Evolutionary conservation across 2,888 invertebrate species (phyloP), one percentile per base, ranked within the genome.

Genomic region (Platerodrilus igneus): DNA sequence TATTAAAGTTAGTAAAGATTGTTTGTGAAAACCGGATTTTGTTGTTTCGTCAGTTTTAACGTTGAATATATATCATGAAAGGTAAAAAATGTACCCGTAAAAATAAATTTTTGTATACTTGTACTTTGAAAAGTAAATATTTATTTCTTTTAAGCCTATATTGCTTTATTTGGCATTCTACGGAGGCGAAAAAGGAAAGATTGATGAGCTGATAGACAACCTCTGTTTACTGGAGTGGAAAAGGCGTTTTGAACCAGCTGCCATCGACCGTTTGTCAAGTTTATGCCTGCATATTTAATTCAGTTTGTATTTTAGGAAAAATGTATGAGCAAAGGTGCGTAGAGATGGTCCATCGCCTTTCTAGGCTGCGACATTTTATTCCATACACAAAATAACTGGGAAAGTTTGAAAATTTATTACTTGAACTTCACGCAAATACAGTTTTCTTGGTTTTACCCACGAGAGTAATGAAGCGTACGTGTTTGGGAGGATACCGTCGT

Each of bases 241-340:
- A 37, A 21, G 35, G 27, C 32, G 20, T 29, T 13, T 21, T 40
- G 35, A 43, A 42, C 40, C 22, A 42, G 37, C 36, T 42, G 42
- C 42, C 45, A 45, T 48, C 37, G 45, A 41, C 43, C 40, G 30
- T 40, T 37, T 30, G 37, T 30, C 31, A 41, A 42, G 42, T 45
- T 48, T 46, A 33, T 25, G 33, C 38, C 22, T 41, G 43, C 40
- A 48, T 41, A 46, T 41, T 44, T 41, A 46, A 48, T 48, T 48
- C 46, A 48, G 43, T 48, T 43, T 43, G 44, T 46, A 45, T 48
- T 48, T 48, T 37, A 48, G 30, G 41, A 39, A 34, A 33, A 26
- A 26, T 21, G 32, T 45, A 29, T 39, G 34, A 26, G 33, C 37
- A 26, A 8, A 34, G 32, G 38, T 35, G 40, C 42, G 42, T 34